These are phyloP conservation scores for Coregonus clupeaformis DNA, from an alignment of 2,113 vertebrate species.

Conservation along the genomic window DNA sequence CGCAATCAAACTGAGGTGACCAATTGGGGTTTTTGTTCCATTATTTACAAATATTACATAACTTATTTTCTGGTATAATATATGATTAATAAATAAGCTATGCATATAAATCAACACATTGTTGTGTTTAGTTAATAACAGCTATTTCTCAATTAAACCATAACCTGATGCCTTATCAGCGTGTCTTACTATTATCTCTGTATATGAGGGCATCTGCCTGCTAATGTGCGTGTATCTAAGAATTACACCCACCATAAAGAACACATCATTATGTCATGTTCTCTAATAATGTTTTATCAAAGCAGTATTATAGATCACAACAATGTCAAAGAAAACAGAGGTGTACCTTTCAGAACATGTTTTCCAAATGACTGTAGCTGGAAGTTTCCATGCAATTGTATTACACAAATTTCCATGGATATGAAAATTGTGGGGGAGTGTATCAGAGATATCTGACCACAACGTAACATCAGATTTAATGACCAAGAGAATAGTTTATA, in stretches of 20 bases:
- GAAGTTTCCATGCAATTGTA: no score
- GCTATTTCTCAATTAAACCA: background rate
- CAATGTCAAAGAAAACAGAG: background rate
- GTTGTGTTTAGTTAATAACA: background rate
- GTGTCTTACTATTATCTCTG: background rate
- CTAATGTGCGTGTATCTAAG: slow-evolving; percentile 7
- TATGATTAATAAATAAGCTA: background rate
- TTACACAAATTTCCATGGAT: background rate
- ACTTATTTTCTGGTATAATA: background rate
- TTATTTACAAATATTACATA: background rate
- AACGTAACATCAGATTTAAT: no score
- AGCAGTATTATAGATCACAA: no score
- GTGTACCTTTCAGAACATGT: background rate
- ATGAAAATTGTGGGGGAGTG: background rate
- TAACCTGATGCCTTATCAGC: no score
- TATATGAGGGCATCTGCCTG: background rate
- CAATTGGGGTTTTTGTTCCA: background rate
- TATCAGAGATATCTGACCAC: no score
- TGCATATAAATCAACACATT: background rate
- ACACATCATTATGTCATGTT: slow-evolving; percentile 46
- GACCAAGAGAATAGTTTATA: no score
- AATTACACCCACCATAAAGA: slow-evolving; percentile 33
- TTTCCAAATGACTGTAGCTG: background rate
- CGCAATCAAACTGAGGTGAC: background rate
- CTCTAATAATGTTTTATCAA: background rate